These are phyloP conservation scores for Ashinkailepas kermadecensis DNA, from an alignment of 2,888 invertebrate genomes.

Conservation along the genomic window DNA sequence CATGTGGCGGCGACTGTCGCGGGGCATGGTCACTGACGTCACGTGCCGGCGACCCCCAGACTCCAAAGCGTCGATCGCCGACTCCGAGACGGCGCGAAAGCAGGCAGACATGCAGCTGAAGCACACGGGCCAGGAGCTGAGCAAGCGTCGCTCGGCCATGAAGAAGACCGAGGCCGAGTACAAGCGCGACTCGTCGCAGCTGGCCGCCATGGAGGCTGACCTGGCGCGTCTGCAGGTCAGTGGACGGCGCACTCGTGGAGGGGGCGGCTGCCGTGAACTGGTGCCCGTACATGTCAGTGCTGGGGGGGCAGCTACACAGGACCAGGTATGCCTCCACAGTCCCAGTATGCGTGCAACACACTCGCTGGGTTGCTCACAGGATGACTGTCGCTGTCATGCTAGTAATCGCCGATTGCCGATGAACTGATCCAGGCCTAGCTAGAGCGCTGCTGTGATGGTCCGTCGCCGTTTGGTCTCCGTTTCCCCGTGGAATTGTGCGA, in stretches of 20 bases:
- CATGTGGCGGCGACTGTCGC: too few species aligned
- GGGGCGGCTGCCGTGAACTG: not conserved
- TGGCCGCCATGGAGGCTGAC: constrained; percentile 50
- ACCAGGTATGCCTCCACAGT: too few species aligned
- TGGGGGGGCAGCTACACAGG: too few species aligned
- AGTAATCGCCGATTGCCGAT: too few species aligned
- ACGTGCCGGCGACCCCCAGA: constrained; percentile 44
- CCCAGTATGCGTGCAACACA: too few species aligned
- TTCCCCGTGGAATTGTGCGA: too few species aligned
- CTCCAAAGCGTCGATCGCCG: constrained; percentile 64
- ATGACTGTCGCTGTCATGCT: too few species aligned
- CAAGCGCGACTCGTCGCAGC: constrained; percentile 53
- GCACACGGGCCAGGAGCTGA: constrained; percentile 56
- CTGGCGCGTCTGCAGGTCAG: constrained; percentile 42
- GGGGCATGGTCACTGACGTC: too few species aligned
- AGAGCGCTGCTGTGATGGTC: too few species aligned
- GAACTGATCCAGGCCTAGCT: too few species aligned
- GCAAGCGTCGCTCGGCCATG: constrained; percentile 58
- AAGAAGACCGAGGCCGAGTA: constrained; percentile 59
- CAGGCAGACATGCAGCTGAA: constrained; percentile 66
- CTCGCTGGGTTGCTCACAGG: too few species aligned
- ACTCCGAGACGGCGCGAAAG: constrained; percentile 68
- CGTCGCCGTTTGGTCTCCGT: too few species aligned
- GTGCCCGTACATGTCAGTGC: not conserved
- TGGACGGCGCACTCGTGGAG: not conserved